Evolutionary conservation across 2,113 vertebrate genomes (phyloP), one percentile per base, ranked within the genome.

Genomic region (Daubentonia madagascariensis): DNA sequence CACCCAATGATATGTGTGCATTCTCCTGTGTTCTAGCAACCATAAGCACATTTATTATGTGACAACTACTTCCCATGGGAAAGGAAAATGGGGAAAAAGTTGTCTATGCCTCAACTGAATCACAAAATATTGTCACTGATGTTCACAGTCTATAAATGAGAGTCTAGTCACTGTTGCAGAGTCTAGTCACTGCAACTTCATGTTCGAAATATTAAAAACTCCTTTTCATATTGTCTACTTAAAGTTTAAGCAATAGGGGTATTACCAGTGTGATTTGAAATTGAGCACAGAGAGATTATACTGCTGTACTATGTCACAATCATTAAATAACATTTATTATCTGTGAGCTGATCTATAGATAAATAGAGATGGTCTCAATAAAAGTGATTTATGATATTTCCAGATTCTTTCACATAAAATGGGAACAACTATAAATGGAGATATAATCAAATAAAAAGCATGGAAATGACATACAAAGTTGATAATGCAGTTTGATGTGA

Each of bases 241-340:
- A 67, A 94, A 95, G 45, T 61, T 84, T 95, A 80, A 89, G 50
- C 40, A 94, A 57, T 68, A 90, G 76, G 30, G 6, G 22, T 63
- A n/a, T 67, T 61, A n/a, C n/a, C 67, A 65, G 68, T 28, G 18
- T 16, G 43, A 90, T 85, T 16, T 94, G 70, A 92, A 35, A 3
- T 40, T 94, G 37, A 96, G 22, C 59, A 94, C 18, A 7, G 68
- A 88, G 25, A 92, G 40, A 86, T 73, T 72, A 57, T 43, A 22
- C 63, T 48, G 3, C 40, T 88, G 17, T 57, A 80, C 43, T 85
- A 22, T 89, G 84, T 48, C 61, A 50, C 70, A 75, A 83, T 67
- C 95, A 68, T 89, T 97, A 94, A 98, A 86, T 93, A 97, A 83
- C 57, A 80, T 80, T 67, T 95, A 89, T 93, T 92, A 90, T 94